These are phyloP conservation scores for Adelognathus sp. DNA, from an alignment of 2,888 invertebrate species.

Conservation along the genomic window DNA sequence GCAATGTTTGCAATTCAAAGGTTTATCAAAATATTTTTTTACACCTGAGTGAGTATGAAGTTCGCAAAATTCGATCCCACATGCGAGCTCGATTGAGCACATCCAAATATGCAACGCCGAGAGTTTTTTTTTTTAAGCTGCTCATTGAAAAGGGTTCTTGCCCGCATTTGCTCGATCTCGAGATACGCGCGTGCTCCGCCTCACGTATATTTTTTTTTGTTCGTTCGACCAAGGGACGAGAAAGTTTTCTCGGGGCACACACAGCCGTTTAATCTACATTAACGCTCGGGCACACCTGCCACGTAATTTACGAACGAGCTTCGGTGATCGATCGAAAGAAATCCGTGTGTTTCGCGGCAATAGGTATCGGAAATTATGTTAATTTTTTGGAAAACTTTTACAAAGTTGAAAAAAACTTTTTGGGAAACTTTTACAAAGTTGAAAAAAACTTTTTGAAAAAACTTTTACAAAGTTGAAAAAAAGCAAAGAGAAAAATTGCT, in stretches of 20 bases:
- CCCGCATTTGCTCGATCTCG: not conserved
- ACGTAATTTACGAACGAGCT: conserved; percentile 3
- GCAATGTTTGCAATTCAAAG: no score
- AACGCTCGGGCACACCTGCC: not conserved
- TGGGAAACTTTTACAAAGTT: not conserved
- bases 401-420: not conserved
- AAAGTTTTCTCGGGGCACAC: conserved; percentile 16
- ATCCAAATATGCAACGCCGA: not conserved
- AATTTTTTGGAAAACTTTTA: not conserved
- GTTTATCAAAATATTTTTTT: no score
- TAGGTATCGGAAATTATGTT: not conserved
- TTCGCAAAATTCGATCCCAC: not conserved
- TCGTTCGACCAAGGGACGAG: conserved; percentile 3
- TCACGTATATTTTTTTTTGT: conserved; percentile 11
- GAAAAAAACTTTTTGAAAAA: no score
- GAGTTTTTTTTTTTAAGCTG: not conserved
- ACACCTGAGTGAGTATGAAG: no score
- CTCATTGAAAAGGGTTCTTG: not conserved
- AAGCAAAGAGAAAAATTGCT: not conserved
- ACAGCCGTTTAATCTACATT: not conserved
- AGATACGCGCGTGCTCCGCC: not conserved
- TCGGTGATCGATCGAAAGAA: conserved; percentile 28
- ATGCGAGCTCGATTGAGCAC: no score
- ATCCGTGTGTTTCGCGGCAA: not conserved
- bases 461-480: no score